A percentile compares a stretch with the other conserved stretches of the same genome.
These are phyloP conservation scores for Acanthisitta chloris DNA, from an alignment of 2,113 vertebrate species.

Conservation along the genomic window DNA sequence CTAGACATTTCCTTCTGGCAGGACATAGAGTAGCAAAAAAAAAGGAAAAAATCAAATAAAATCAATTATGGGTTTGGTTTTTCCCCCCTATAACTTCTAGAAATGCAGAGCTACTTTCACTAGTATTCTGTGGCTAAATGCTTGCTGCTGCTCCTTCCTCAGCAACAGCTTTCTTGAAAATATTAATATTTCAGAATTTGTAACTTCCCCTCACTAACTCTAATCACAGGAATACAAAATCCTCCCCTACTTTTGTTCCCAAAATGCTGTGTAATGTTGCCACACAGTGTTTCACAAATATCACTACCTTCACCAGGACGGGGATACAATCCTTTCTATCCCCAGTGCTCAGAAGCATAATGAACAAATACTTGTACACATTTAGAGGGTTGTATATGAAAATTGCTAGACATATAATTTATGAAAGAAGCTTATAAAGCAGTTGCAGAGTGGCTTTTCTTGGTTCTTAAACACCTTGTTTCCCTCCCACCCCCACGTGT, in stretches of 20 bases:
- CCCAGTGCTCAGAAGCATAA: background rate
- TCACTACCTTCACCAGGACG: background rate
- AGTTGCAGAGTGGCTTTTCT: background rate
- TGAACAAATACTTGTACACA: background rate
- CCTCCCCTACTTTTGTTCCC: background rate
- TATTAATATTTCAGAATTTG: background rate
- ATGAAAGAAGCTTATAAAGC: background rate
- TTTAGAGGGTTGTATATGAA: background rate
- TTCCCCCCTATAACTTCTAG: background rate
- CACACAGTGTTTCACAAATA: background rate
- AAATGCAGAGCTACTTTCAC: background rate
- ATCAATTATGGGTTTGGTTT: background rate
- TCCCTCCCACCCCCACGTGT: background rate
- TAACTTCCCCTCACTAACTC: background rate
- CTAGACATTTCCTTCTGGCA: background rate
- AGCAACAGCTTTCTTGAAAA: background rate
- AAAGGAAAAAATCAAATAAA: background rate
- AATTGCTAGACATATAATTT: background rate
- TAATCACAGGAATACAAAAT: background rate
- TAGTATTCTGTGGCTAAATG: slow-evolving; percentile 24
- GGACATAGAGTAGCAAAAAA: background rate
- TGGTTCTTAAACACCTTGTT: background rate
- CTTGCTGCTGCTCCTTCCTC: background rate
- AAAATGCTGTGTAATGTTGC: background rate
- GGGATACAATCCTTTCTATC: background rate